A percentile compares a stretch with the other conserved stretches of the same genome.
Evolutionary conservation across 1,140 invertebrate genomes (phyloP).

Genomic region (Kradibia gibbosae): DNA sequence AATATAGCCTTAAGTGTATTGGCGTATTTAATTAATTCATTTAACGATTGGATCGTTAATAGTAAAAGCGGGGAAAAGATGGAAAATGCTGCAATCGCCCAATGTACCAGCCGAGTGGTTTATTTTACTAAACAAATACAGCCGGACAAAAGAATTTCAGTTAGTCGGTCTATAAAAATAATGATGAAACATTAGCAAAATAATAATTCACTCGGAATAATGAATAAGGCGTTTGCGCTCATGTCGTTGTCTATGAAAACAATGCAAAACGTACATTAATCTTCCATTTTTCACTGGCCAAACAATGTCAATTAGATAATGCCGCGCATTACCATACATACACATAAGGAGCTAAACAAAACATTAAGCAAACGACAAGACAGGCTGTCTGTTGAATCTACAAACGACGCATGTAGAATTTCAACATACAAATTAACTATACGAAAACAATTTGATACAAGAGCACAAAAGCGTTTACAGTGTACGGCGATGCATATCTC

Average conservation of each 20-base stretch:
- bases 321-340: neutral
- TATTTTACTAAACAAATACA: neutral
- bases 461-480: conserved; percentile 10
- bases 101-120: neutral
- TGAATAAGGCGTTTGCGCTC: neutral
- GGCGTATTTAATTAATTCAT: neutral
- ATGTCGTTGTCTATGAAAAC: neutral
- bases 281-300: neutral
- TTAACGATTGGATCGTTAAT: too few species aligned
- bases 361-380: conserved; percentile 9
- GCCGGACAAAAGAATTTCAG: neutral
- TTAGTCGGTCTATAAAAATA: neutral
- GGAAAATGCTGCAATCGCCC: neutral
- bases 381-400: conserved; percentile 17
- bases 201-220: neutral
- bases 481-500: conserved; percentile 12
- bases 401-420: conserved; percentile 19
- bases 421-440: conserved; percentile 24
- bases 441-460: conserved; percentile 23
- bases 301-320: conserved; percentile 16
- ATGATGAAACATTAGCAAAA: neutral
- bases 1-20: neutral
- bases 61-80: neutral
- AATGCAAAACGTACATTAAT: conserved; percentile 4
- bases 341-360: neutral